These are phyloP conservation scores for Bombyx huttoni DNA, from an alignment of 2,888 invertebrate genomes.

Conservation along the genomic window DNA sequence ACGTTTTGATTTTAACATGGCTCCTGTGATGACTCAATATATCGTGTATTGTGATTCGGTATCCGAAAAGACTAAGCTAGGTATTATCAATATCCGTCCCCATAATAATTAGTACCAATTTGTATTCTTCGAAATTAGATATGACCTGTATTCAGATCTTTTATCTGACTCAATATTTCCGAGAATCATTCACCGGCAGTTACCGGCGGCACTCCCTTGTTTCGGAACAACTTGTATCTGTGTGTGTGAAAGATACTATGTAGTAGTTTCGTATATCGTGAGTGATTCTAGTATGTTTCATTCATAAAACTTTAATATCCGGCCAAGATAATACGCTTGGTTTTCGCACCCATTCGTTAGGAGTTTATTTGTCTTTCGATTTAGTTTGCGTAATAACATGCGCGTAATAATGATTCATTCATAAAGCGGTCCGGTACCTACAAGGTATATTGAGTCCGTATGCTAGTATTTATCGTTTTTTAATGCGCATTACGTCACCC, in stretches of 20 bases:
- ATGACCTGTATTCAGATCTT: slow-evolving; percentile 24
- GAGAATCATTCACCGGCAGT: slow-evolving; percentile 23
- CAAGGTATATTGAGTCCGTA: slow-evolving; percentile 21
- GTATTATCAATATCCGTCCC: too few species aligned
- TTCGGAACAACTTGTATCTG: slow-evolving; percentile 30
- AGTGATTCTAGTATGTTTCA: slow-evolving; percentile 36
- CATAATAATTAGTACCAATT: background rate
- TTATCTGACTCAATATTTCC: slow-evolving; percentile 30
- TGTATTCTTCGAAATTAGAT: slow-evolving; percentile 28
- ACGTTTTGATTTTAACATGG: background rate
- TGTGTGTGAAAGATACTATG: slow-evolving; percentile 21
- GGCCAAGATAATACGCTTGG: slow-evolving; percentile 30
- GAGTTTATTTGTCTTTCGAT: slow-evolving; percentile 29
- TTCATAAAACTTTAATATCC: slow-evolving; percentile 46
- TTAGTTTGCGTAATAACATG: slow-evolving; percentile 25
- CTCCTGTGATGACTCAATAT: background rate
- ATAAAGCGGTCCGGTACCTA: slow-evolving; percentile 15
- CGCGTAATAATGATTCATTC: slow-evolving; percentile 28
- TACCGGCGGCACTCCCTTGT: slow-evolving; percentile 1
- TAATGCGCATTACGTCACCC: slow-evolving; percentile 41
- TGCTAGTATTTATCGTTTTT: slow-evolving; percentile 41
- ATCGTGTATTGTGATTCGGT: too few species aligned
- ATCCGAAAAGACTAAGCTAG: too few species aligned
- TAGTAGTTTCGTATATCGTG: slow-evolving; percentile 20
- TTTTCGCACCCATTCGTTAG: slow-evolving; percentile 20